Evolutionary conservation across 2,113 vertebrate genomes (phyloP).

Genomic region (Hydrolagus affinis): DNA sequence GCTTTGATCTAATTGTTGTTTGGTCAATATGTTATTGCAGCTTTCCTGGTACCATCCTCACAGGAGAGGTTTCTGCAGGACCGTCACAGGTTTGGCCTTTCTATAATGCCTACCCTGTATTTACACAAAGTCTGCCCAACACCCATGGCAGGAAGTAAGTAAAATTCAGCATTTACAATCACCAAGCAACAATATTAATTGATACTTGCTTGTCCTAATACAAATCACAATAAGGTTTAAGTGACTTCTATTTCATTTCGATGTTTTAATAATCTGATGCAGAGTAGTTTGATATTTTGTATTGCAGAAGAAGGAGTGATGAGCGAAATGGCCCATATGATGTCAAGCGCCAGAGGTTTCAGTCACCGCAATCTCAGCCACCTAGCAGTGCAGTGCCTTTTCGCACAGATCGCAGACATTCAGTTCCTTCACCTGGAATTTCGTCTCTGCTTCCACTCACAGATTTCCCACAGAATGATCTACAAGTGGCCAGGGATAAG

Average conservation of each 20-base stretch:
- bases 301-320: slow-evolving; percentile 63
- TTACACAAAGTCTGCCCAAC: slow-evolving; percentile 33
- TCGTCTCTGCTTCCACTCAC: slow-evolving; percentile 37
- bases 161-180: not conserved
- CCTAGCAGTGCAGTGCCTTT: slow-evolving; percentile 53
- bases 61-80: slow-evolving; percentile 35
- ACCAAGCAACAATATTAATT: not conserved
- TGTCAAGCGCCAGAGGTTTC: slow-evolving; percentile 67
- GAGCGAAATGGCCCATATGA: slow-evolving; percentile 47
- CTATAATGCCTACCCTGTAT: slow-evolving; percentile 40
- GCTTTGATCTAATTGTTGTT: slow-evolving; percentile 3
- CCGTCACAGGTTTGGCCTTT: slow-evolving; percentile 40
- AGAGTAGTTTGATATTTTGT: slow-evolving; percentile 19
- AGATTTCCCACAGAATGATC: slow-evolving; percentile 33
- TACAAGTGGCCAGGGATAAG: slow-evolving; percentile 66
- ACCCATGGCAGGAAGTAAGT: slow-evolving; percentile 62
- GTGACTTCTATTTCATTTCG: not conserved
- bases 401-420: slow-evolving; percentile 41
- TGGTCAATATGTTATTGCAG: slow-evolving; percentile 33
- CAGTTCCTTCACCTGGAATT: slow-evolving; percentile 34
- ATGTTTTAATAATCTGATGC: slow-evolving; percentile 13
- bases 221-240: not conserved
- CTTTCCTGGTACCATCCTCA: slow-evolving; percentile 49
- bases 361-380: slow-evolving; percentile 45
- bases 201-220: not conserved